These are phyloP conservation scores for Montipora sp. DNA, from an alignment of 64 coral and sea anemone species.

Conservation along the genomic window DNA sequence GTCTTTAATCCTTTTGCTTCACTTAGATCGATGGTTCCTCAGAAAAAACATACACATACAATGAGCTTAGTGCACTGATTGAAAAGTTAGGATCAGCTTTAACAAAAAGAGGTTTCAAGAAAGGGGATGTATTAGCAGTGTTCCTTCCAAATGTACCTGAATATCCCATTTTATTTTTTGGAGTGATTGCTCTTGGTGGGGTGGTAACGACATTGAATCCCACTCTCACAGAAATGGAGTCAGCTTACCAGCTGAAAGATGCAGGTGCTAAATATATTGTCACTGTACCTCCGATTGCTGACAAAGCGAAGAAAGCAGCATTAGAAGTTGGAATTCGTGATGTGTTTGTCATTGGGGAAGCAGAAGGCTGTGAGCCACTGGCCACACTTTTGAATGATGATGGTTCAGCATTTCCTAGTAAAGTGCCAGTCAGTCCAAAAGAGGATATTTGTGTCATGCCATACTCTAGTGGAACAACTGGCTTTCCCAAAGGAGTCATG, in stretches of 20 bases:
- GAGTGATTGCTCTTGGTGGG: conserved; percentile 60
- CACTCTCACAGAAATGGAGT: conserved; percentile 64
- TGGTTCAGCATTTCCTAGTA: not conserved
- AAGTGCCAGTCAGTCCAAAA: conserved; percentile 18
- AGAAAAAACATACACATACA: conserved; percentile 68
- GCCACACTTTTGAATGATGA: conserved; percentile 63
- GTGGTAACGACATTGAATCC: conserved; percentile 65
- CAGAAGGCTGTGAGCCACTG: conserved; percentile 62
- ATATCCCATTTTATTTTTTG: conserved; percentile 68
- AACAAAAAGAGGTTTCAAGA: conserved; percentile 65
- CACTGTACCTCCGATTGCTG: conserved; percentile 59
- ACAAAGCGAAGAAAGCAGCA: conserved; percentile 39
- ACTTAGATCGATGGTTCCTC: conserved; percentile 56
- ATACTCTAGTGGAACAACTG: conserved; percentile 83
- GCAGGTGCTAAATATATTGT: conserved; percentile 55
- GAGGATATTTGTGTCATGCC: conserved; percentile 53
- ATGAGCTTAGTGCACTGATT: conserved; percentile 24
- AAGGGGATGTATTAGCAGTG: conserved; percentile 70
- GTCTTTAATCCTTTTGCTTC: not conserved
- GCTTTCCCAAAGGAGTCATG: conserved; percentile 66
- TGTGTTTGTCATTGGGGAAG: conserved; percentile 69
- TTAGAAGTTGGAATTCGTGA: conserved; percentile 20
- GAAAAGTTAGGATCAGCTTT: conserved; percentile 71
- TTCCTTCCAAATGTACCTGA: conserved; percentile 76
- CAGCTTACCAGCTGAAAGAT: conserved; percentile 48